These are phyloP conservation scores for Odontocolon sp. DNA, from an alignment of 2,888 invertebrate genomes.

Conservation along the genomic window DNA sequence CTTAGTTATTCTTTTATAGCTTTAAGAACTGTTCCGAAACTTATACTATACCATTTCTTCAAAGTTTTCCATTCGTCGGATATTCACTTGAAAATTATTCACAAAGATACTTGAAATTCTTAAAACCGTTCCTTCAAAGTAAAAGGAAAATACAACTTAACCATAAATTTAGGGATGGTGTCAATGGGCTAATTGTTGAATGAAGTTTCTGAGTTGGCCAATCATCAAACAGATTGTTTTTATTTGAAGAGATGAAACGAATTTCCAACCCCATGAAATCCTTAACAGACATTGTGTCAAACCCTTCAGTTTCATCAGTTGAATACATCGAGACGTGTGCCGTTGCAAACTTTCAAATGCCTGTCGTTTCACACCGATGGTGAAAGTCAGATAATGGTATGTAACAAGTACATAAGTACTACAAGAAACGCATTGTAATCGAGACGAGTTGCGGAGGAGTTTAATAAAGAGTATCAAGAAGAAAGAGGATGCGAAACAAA, in stretches of 20 bases:
- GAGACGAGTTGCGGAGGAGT: slow-evolving; percentile 39
- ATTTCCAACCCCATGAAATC: too few relatives aligned
- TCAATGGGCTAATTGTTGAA: too few relatives aligned
- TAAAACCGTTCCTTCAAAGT: neutral
- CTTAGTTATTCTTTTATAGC: neutral
- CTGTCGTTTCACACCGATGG: slow-evolving; percentile 52
- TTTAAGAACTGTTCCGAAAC: slow-evolving; percentile 4
- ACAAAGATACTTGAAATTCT: too few relatives aligned
- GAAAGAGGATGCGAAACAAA: slow-evolving; percentile 40
- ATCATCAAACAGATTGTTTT: too few relatives aligned
- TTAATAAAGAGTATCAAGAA: slow-evolving; percentile 35
- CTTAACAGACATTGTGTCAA: too few relatives aligned
- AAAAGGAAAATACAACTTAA: too few relatives aligned
- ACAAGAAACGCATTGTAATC: slow-evolving; percentile 30
- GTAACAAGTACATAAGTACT: slow-evolving; percentile 38
- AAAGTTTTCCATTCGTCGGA: slow-evolving; percentile 5
- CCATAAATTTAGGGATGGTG: too few relatives aligned
- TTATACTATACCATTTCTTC: neutral
- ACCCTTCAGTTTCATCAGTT: too few relatives aligned
- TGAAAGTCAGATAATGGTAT: slow-evolving; percentile 42
- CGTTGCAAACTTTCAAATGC: slow-evolving; percentile 34
- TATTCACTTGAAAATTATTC: slow-evolving; percentile 14
- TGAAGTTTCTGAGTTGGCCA: too few relatives aligned
- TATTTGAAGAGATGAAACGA: too few relatives aligned
- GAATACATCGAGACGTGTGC: slow-evolving; percentile 33